A percentile compares a stretch with the other conserved stretches of the same genome.
These are phyloP conservation scores for Hypanus sabinus DNA, from an alignment of 2,113 vertebrate genomes.

Conservation along the genomic window DNA sequence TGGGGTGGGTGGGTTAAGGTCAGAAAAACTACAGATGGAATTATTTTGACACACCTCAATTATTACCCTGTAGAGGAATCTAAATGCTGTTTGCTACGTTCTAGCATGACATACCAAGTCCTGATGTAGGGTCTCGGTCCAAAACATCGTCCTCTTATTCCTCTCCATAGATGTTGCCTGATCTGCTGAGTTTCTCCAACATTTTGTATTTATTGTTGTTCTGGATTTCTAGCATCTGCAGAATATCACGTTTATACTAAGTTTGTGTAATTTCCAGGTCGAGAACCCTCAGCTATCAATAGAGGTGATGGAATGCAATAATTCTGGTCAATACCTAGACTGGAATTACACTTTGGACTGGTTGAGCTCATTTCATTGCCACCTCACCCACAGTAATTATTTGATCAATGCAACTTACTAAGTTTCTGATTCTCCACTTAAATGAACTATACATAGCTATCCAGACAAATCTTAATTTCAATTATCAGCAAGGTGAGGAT, in stretches of 20 bases:
- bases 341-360: background rate
- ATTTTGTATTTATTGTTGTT: too few relatives aligned
- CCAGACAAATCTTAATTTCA: background rate
- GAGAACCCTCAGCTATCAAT: background rate
- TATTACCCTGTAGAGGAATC: background rate
- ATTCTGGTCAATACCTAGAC: background rate
- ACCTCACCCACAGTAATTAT: background rate
- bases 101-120: background rate
- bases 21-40: background rate
- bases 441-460: background rate
- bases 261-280: background rate
- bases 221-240: too few relatives aligned
- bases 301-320: background rate
- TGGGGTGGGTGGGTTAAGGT: too few relatives aligned
- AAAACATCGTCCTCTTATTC: too few relatives aligned
- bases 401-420: background rate
- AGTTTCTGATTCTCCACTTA: background rate
- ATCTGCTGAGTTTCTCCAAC: too few relatives aligned
- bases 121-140: too few relatives aligned
- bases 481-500: background rate
- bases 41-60: background rate
- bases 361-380: background rate
- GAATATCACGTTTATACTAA: background rate
- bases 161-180: too few relatives aligned
- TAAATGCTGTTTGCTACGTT: background rate